Conservation (phyloP, 2,797 vertebrate genomes). For the Dermochelys coriacea region DNA sequence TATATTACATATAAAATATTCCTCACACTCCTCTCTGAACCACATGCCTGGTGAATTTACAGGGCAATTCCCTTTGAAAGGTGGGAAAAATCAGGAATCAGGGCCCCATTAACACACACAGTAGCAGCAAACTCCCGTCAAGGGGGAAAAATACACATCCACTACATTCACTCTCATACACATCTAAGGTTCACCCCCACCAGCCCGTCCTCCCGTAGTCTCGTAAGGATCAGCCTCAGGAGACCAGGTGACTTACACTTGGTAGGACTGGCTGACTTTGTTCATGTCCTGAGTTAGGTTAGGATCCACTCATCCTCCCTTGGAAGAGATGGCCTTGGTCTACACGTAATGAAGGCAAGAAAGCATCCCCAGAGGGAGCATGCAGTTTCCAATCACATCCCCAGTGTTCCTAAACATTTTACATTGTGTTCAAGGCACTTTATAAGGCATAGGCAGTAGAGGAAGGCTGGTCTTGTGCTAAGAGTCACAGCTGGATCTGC, state of each 20-base stretch:
- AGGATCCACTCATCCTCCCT: neutral
- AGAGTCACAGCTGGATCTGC: neutral
- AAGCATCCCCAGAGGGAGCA: neutral
- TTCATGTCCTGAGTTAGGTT: neutral
- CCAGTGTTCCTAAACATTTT: neutral
- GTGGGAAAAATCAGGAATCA: neutral
- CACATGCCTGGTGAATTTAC: slow-evolving; percentile 34
- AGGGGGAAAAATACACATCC: neutral
- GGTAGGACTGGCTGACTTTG: neutral
- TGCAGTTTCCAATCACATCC: neutral
- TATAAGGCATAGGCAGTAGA: neutral
- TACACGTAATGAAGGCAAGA: neutral
- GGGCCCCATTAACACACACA: neutral
- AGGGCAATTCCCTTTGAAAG: neutral
- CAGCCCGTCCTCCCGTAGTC: neutral
- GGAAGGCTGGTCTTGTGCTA: neutral
- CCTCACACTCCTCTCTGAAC: slow-evolving; percentile 34
- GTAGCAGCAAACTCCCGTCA: slow-evolving; percentile 44
- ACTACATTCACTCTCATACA: neutral
- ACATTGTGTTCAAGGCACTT: neutral
- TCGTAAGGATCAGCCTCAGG: neutral
- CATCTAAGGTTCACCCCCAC: neutral
- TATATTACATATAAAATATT: slow-evolving; percentile 72
- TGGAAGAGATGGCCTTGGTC: neutral
- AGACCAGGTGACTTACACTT: neutral